Evolutionary conservation across 2,113 vertebrate genomes (phyloP).

Genomic region (Ptilorrhoa leucosticta): DNA sequence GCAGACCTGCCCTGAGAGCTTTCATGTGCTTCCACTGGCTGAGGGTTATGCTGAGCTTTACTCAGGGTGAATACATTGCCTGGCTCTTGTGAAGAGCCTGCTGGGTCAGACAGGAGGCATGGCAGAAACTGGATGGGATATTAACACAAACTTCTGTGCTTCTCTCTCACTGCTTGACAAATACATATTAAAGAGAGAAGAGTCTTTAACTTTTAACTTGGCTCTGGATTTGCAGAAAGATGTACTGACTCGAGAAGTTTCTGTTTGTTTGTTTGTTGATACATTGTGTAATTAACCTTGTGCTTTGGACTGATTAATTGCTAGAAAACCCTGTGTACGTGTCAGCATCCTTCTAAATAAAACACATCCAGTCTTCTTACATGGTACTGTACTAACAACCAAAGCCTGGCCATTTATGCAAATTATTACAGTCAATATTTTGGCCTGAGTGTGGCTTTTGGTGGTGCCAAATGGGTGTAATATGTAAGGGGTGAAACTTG

Average conservation of each 20-base stretch:
- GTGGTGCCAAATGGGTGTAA: background rate
- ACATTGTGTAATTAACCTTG: background rate
- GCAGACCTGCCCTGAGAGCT: background rate
- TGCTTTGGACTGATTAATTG: background rate
- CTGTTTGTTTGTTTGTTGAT: background rate
- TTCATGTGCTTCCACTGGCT: background rate
- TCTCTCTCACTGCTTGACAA: background rate
- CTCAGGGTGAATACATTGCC: background rate
- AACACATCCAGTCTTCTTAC: background rate
- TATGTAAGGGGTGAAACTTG: background rate
- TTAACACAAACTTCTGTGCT: background rate
- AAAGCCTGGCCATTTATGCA: background rate
- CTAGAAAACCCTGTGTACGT: background rate
- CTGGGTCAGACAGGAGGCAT: background rate
- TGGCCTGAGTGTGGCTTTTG: background rate
- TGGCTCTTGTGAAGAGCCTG: background rate
- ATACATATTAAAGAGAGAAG: background rate
- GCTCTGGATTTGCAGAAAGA: background rate
- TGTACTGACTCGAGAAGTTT: background rate
- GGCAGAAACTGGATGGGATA: accelerated
- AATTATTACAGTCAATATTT: background rate
- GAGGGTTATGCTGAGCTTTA: accelerated
- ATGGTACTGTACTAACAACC: background rate
- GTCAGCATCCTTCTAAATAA: background rate
- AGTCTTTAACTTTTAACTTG: background rate